Conservation (phyloP, 2,797 vertebrate species). For the Chelonia mydas region DNA sequence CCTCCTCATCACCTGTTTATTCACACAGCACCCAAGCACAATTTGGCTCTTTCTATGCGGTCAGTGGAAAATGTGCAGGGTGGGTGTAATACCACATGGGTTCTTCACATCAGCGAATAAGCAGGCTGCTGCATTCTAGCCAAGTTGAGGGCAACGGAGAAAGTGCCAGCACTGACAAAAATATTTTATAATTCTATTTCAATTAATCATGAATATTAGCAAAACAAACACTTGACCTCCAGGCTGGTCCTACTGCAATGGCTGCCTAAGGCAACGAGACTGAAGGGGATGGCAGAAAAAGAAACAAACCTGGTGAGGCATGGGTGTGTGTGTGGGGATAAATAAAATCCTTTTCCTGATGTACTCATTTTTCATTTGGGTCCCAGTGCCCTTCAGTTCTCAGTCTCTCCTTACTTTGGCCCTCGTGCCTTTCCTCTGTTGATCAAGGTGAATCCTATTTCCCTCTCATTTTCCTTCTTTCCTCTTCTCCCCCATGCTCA, state of each 20-base stretch:
- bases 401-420: background rate
- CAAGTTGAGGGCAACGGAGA: background rate
- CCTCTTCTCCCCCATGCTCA: background rate
- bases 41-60: background rate
- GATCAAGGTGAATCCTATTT: background rate
- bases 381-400: background rate
- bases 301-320: background rate
- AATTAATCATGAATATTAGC: background rate
- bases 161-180: background rate
- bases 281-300: background rate
- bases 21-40: background rate
- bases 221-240: background rate
- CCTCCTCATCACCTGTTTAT: background rate
- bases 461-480: background rate
- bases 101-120: accelerated
- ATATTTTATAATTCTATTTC: background rate
- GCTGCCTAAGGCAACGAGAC: background rate
- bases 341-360: background rate
- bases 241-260: background rate
- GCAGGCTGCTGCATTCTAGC: too few species aligned
- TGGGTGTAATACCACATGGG: accelerated
- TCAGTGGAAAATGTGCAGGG: accelerated
- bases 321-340: background rate
- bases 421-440: background rate
- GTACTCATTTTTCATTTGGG: background rate